These are phyloP conservation scores for Huso huso DNA, from an alignment of 2,797 vertebrate genomes.

Conservation along the genomic window DNA sequence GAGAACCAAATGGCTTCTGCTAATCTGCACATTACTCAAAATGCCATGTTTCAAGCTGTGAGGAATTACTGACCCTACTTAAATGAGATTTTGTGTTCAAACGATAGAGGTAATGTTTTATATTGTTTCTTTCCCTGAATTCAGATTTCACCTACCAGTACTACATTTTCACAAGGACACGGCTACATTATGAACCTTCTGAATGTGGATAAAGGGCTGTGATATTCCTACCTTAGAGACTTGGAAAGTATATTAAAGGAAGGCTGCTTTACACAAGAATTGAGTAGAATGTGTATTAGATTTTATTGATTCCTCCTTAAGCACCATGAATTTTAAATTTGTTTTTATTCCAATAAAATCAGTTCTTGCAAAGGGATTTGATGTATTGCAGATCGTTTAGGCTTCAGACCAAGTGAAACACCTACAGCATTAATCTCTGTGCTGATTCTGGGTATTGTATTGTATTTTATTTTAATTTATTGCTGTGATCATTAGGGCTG, in stretches of 20 bases:
- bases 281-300: neutral
- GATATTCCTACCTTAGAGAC: neutral
- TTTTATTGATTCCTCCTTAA: slow-evolving; percentile 18
- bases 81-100: neutral
- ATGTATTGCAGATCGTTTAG: neutral
- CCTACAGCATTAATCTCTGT: neutral
- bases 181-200: neutral
- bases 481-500: neutral
- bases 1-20: neutral
- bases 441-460: neutral
- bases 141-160: neutral
- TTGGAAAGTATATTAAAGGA: neutral
- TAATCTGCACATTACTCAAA: slow-evolving; percentile 12
- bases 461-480: neutral
- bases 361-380: slow-evolving; percentile 6
- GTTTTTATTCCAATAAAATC: slow-evolving; percentile 13
- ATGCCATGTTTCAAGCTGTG: slow-evolving; percentile 4
- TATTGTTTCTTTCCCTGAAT: slow-evolving; percentile 11
- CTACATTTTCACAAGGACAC: neutral
- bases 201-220: neutral
- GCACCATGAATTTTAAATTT: slow-evolving; percentile 17
- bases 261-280: neutral
- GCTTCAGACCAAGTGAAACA: neutral
- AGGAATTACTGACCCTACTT: neutral
- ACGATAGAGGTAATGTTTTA: neutral